Evolutionary conservation across 2,888 invertebrate genomes (phyloP).

Genomic region (Apeira syringaria): DNA sequence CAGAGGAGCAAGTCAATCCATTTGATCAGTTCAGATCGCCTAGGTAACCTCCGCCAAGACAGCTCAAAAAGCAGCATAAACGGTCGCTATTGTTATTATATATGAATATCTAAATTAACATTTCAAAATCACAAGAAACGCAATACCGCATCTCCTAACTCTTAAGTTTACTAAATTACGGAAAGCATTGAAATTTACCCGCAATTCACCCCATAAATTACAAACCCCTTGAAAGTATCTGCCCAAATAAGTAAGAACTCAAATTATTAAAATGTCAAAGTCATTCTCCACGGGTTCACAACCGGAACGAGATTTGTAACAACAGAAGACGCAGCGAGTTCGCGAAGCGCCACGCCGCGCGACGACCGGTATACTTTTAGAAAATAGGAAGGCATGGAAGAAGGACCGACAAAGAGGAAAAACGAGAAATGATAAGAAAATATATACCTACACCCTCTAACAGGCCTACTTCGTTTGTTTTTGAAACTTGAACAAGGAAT

Average conservation of each 20-base stretch:
- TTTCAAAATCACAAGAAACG: neutral
- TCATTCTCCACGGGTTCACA: slow-evolving; percentile 11
- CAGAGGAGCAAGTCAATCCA: no score
- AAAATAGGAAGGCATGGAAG: neutral
- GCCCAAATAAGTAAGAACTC: slow-evolving; percentile 3
- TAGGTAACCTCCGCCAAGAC: no score
- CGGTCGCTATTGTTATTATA: no score
- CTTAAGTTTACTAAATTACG: neutral
- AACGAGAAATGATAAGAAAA: neutral
- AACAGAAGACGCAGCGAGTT: slow-evolving; percentile 10
- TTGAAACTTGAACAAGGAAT: no score
- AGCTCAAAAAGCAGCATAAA: neutral
- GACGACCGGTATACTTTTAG: neutral
- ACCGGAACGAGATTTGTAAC: slow-evolving; percentile 16
- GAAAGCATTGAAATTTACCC: slow-evolving; percentile 3
- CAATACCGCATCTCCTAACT: neutral
- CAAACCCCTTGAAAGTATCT: slow-evolving; percentile 10
- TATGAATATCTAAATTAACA: no score
- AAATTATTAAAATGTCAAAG: slow-evolving; percentile 18
- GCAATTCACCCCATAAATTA: slow-evolving; percentile 6
- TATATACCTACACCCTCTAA: neutral
- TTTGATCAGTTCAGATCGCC: no score
- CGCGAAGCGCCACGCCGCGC: slow-evolving; percentile 1
- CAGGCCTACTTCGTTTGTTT: no score
- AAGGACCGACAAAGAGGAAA: slow-evolving; percentile 3